Conservation (phyloP, 2,888 invertebrate genomes). For the Aphodius granarius region DNA sequence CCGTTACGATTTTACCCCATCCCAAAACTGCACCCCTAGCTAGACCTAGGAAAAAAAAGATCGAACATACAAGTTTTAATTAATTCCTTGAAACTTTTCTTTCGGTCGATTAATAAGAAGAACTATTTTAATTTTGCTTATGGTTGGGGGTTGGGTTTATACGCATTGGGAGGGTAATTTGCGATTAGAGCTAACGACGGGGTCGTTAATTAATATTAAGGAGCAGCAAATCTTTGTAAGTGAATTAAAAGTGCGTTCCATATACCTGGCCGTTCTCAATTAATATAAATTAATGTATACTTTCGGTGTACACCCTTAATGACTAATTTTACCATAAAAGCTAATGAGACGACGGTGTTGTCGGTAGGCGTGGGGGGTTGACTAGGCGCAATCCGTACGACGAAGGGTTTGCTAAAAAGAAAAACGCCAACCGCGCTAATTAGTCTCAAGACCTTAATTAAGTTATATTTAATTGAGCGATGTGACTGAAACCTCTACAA, state of each 20-base stretch:
- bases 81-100: neutral
- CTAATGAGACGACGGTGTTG: conserved; percentile 48
- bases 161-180: neutral
- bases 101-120: neutral
- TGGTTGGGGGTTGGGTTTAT: neutral
- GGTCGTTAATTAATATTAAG: neutral
- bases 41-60: neutral
- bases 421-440: conserved; percentile 54
- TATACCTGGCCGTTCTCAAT: conserved; percentile 25
- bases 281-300: conserved; percentile 35
- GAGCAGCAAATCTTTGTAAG: conserved; percentile 15
- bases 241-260: conserved; percentile 21
- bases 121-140: neutral
- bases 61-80: neutral
- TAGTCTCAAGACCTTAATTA: conserved; percentile 68
- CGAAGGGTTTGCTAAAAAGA: conserved; percentile 37
- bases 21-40: neutral
- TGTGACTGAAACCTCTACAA: neutral
- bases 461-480: conserved; percentile 67
- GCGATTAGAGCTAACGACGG: neutral
- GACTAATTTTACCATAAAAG: conserved; percentile 56
- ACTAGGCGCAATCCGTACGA: conserved; percentile 45
- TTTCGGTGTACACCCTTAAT: conserved; percentile 48
- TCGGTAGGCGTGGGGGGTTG: conserved; percentile 44
- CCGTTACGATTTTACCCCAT: conserved; percentile 17